Evolutionary conservation across 1,140 invertebrate species (phyloP).

Genomic region (Zaprionus nigranus): DNA sequence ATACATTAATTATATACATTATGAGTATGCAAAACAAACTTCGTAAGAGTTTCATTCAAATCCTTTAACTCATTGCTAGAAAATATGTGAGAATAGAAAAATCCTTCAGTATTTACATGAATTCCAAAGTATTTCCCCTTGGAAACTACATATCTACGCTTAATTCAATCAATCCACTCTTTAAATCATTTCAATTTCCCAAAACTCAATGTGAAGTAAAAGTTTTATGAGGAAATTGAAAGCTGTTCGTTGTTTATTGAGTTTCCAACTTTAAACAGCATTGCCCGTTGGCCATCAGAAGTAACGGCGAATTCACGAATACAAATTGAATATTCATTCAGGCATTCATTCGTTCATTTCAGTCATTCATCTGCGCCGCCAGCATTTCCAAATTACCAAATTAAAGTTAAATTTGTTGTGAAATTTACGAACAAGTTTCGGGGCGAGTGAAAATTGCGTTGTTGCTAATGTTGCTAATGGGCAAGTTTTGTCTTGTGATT

Average conservation of each 20-base stretch:
- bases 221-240: constrained; percentile 16
- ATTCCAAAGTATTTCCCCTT: background rate
- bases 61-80: background rate
- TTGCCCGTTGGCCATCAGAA: constrained; percentile 17
- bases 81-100: no score
- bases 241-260: constrained; percentile 33
- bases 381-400: constrained; percentile 65
- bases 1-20: background rate
- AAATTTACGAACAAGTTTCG: constrained; percentile 55
- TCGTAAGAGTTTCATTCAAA: no score
- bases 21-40: background rate
- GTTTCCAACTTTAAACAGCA: constrained; percentile 36
- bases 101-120: no score
- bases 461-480: constrained; percentile 68
- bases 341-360: constrained; percentile 38
- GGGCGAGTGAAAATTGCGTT: constrained; percentile 39
- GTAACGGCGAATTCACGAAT: constrained; percentile 25
- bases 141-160: background rate
- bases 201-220: background rate
- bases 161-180: background rate
- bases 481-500: constrained; percentile 64
- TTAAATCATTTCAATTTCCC: constrained; percentile 2
- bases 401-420: constrained; percentile 81
- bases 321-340: constrained; percentile 76
- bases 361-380: constrained; percentile 26